phyloP scores from a whole-genome alignment of 1,140 invertebrate genomes.

The Plodia interpunctella region DNA sequence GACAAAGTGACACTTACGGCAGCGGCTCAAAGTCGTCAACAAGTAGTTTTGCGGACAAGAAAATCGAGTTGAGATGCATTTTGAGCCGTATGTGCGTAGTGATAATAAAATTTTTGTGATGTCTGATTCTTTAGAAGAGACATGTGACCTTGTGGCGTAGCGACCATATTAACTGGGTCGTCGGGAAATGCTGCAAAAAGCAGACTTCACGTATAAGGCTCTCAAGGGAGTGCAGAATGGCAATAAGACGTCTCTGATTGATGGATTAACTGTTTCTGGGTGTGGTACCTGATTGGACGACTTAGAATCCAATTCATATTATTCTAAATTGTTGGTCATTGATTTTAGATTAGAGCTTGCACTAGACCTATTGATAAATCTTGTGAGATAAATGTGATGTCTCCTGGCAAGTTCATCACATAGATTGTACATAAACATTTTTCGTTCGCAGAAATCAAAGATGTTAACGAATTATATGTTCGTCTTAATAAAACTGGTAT shows the following conservation, averaged over 20 bases:
- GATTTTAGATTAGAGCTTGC: conserved; percentile 19
- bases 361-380: not conserved
- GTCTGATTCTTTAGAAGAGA: conserved; percentile 30
- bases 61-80: conserved; percentile 9
- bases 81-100: conserved; percentile 12
- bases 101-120: conserved; percentile 32
- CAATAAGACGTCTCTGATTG: conserved; percentile 49
- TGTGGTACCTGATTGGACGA: conserved; percentile 23
- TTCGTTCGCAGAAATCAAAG: too few relatives aligned
- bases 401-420: not conserved
- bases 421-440: too few relatives aligned
- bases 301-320: conserved; percentile 26
- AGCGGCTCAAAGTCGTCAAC: conserved; percentile 7
- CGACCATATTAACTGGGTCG: conserved; percentile 39
- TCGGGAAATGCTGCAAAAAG: conserved; percentile 64
- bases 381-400: not conserved
- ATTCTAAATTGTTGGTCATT: conserved; percentile 30
- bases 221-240: conserved; percentile 37
- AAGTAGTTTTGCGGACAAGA: conserved; percentile 1
- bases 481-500: too few relatives aligned
- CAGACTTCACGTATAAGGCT: conserved; percentile 54
- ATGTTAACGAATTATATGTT: too few relatives aligned
- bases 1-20: conserved; percentile 20
- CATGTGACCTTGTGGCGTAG: conserved; percentile 56
- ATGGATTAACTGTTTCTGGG: conserved; percentile 58